A percentile compares a stretch with the other conserved stretches of the same genome.
These are phyloP conservation scores for Hystrix brachyura DNA, from an alignment of 2,113 vertebrate genomes.

Conservation along the genomic window DNA sequence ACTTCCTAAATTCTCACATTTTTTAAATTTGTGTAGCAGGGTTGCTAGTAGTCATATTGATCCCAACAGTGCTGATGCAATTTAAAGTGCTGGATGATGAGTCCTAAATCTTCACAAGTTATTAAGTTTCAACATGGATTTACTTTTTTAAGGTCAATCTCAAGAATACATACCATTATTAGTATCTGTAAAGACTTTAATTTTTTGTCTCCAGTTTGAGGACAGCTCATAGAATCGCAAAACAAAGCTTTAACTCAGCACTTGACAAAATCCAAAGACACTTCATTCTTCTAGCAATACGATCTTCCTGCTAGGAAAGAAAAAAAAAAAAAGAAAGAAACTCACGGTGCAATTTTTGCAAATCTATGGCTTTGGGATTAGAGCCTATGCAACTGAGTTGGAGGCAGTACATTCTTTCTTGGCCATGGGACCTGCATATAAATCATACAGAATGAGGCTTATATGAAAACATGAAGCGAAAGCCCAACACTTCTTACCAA, in stretches of 20 bases:
- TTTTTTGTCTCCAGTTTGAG: not conserved
- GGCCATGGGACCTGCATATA: not conserved
- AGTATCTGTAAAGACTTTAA: not conserved
- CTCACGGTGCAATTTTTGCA: constrained; percentile 2
- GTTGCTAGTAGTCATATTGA: not conserved
- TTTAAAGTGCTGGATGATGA: not conserved
- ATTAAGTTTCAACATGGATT: constrained; percentile 3
- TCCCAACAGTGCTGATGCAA: not conserved
- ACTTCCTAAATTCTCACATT: not conserved
- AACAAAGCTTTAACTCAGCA: constrained; percentile 13
- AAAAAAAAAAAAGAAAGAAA: not conserved
- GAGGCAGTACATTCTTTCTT: not conserved
- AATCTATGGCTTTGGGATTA: constrained; percentile 14
- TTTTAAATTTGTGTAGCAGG: not conserved
- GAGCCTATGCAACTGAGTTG: not conserved
- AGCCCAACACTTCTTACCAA: constrained; percentile 44
- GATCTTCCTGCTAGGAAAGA: not conserved
- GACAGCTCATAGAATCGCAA: not conserved
- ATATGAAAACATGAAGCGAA: constrained; percentile 41
- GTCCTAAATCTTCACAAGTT: constrained; percentile 26
- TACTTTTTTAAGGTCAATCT: not conserved
- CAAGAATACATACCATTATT: not conserved
- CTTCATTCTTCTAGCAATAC: constrained; percentile 29
- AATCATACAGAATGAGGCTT: constrained; percentile 58
- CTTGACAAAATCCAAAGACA: constrained; percentile 13